phyloP scores from a whole-genome alignment of 2,113 vertebrate genomes.

The Sylvia atricapilla region DNA sequence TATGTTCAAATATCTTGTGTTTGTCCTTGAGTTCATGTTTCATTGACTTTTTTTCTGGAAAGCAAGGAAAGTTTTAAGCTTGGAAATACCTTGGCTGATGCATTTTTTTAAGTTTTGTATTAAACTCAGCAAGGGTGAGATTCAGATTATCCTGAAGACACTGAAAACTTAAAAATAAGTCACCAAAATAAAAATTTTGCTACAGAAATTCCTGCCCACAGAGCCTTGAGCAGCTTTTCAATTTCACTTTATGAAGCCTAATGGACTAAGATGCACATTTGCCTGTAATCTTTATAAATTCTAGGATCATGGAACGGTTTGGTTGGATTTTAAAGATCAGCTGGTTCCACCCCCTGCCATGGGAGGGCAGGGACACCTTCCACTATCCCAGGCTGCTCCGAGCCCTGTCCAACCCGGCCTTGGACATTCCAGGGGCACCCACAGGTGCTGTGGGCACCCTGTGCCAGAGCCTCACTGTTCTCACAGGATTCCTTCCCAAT shows the following conservation, averaged over 20 bases:
- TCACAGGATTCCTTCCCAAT: neutral
- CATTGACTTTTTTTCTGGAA: constrained; percentile 26
- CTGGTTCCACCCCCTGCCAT: neutral
- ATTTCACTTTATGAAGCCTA: neutral
- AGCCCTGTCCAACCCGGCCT: neutral
- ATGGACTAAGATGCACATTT: neutral
- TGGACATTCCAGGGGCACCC: neutral
- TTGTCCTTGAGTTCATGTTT: constrained; percentile 25
- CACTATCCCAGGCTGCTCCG: rapidly evolving
- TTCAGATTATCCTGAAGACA: constrained; percentile 36
- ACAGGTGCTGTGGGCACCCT: neutral
- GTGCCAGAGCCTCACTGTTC: neutral
- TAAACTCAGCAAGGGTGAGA: constrained; percentile 27
- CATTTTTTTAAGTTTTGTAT: constrained; percentile 31
- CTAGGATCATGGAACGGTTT: neutral
- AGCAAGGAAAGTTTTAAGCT: neutral
- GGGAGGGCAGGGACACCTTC: neutral
- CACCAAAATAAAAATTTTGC: neutral
- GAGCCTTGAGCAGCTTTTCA: neutral
- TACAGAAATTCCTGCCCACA: neutral
- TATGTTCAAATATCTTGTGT: constrained; percentile 20
- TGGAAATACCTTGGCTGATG: constrained; percentile 18
- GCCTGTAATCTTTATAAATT: neutral
- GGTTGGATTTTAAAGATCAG: neutral
- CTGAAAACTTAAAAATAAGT: neutral